Percentiles rank a stretch among this genome's conserved stretches.
phyloP scores from a whole-genome alignment of 2,888 invertebrate species.

The Acrobasis consociella region DNA sequence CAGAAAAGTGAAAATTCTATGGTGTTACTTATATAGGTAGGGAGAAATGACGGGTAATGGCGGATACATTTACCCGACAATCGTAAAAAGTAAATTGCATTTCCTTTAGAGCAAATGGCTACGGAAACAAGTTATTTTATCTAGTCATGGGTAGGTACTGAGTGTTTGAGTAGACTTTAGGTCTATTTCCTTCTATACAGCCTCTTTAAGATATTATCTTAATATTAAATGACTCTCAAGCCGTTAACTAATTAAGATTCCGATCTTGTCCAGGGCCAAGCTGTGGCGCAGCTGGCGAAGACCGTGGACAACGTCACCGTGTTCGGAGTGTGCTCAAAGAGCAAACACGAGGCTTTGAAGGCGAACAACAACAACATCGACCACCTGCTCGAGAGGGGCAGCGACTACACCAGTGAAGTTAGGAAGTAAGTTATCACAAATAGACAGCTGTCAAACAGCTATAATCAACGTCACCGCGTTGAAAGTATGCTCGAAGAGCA shows the following conservation, averaged over 20 bases:
- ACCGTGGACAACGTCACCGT: constrained; percentile 91
- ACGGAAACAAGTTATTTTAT: too few relatives aligned
- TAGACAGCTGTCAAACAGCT: background rate
- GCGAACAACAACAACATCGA: constrained; percentile 86
- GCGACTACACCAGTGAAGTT: constrained; percentile 92
- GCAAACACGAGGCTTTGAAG: constrained; percentile 92
- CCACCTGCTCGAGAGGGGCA: constrained; percentile 90
- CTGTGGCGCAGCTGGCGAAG: constrained; percentile 91
- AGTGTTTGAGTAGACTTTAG: too few relatives aligned
- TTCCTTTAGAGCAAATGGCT: too few relatives aligned
- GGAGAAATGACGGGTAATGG: too few relatives aligned
- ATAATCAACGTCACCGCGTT: constrained; percentile 90
- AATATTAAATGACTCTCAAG: background rate
- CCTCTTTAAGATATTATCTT: too few relatives aligned
- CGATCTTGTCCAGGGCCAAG: constrained; percentile 86
- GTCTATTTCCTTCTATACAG: too few relatives aligned
- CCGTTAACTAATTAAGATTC: constrained; percentile 21
- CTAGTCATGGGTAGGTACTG: too few relatives aligned
- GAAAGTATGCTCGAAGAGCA: constrained; percentile 92
- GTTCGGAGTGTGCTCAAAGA: constrained; percentile 92
- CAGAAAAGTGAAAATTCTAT: too few relatives aligned
- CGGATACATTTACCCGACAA: too few relatives aligned
- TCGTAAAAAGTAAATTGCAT: too few relatives aligned
- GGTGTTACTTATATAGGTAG: too few relatives aligned
- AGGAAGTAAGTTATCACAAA: constrained; percentile 85